phyloP scores from a whole-genome alignment of 2,797 vertebrate species.

The Myotis myotis region DNA sequence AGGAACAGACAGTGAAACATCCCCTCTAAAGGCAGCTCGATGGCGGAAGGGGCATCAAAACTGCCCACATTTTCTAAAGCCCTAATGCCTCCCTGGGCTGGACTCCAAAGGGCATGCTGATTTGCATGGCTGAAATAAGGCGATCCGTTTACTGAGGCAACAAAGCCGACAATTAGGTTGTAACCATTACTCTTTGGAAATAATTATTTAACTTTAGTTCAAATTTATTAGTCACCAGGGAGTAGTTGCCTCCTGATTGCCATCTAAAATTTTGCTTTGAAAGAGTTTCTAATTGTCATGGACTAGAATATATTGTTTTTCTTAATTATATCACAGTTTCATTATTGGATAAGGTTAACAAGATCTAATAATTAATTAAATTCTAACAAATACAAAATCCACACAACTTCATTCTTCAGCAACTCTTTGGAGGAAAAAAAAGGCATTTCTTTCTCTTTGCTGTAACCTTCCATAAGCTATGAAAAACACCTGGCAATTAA shows the following conservation, averaged over 20 bases:
- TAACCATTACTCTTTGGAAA: slow-evolving; percentile 71
- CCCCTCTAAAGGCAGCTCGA: not conserved
- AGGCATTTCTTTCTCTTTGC: no score
- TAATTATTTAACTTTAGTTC: slow-evolving; percentile 70
- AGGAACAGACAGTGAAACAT: not conserved
- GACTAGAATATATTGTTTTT: slow-evolving; percentile 10
- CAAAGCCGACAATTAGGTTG: slow-evolving; percentile 20
- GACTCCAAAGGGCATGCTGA: not conserved
- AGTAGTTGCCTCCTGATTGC: slow-evolving; percentile 10
- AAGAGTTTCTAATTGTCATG: not conserved
- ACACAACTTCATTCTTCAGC: not conserved
- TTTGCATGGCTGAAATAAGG: not conserved
- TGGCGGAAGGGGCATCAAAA: not conserved
- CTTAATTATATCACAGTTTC: not conserved
- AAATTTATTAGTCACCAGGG: slow-evolving; percentile 59
- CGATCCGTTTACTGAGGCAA: slow-evolving; percentile 35
- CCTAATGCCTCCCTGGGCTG: not conserved
- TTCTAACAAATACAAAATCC: not conserved
- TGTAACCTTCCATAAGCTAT: no score
- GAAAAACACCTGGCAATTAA: no score
- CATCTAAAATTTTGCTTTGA: slow-evolving; percentile 36
- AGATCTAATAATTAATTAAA: not conserved
- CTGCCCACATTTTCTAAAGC: not conserved
- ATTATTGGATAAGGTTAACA: not conserved
- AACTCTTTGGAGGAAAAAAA: not conserved